Percentiles rank a stretch among this genome's conserved stretches.
phyloP scores from a whole-genome alignment of 2,113 vertebrate species.

The Tragulus kanchil region DNA sequence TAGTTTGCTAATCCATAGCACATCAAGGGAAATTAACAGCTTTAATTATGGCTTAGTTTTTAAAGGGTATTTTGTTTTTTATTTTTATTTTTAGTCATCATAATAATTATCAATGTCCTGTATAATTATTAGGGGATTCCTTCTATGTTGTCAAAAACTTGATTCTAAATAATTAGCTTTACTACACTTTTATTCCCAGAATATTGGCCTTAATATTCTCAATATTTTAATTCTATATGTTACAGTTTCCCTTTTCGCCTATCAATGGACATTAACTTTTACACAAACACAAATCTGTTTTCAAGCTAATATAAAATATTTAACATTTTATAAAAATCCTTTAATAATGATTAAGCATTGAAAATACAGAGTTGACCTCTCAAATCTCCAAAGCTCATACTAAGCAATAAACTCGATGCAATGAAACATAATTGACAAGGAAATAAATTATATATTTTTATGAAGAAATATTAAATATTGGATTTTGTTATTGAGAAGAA shows the following conservation, averaged over 20 bases:
- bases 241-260: neutral
- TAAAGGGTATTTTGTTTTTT: neutral
- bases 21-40: neutral
- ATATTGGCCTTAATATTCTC: neutral
- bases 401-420: neutral
- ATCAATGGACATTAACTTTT: neutral
- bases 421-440: neutral
- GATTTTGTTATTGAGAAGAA: neutral
- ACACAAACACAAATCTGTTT: neutral
- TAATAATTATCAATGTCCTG: neutral
- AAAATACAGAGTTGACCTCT: neutral
- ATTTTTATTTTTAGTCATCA: neutral
- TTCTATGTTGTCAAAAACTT: neutral
- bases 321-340: conserved; percentile 18
- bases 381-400: conserved; percentile 6
- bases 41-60: neutral
- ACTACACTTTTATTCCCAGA: neutral
- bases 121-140: neutral
- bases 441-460: neutral
- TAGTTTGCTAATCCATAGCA: neutral
- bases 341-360: neutral
- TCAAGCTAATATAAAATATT: neutral
- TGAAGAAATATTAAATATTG: neutral
- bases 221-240: neutral
- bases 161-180: neutral